Base-by-base conservation (phyloP, 2,797 vertebrate species). In the Limosa lapponica region DNA sequence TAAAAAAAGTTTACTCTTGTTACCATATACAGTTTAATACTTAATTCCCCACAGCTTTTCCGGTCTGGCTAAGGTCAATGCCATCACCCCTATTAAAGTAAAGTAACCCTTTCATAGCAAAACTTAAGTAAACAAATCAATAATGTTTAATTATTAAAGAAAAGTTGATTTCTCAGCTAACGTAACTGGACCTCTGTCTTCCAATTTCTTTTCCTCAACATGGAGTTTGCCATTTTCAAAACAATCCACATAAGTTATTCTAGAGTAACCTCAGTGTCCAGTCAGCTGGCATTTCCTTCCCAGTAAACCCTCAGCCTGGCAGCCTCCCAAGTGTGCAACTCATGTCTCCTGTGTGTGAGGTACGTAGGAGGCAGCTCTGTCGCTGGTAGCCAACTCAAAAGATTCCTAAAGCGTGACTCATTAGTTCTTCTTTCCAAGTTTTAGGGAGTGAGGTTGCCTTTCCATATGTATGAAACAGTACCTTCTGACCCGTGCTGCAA, bases 161-260 rank as follows among this genome's bases (percentile, higher is more conserved):
- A 85, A 87, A 88, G 3, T 2, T 39, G 22, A 12, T 62, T 81
- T 81, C 27, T 74, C 30, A 46, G 30, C 10, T 51, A 23, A 27
- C 3, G 10, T 34, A 90, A 4, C 13, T 44, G 7, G 19, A 64
- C 6, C 3, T 74, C 13, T 57, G 28, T 25, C 30, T 69, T 62
- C 14, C 23, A 82, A 3, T 10, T 3, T 51, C 18, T 22, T 58
- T 79, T 79, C 30, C 23, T 57, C 20, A 71, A 11, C 32, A 51
- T 3, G 3, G n/a, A 73, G 13, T 22, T 65, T 79, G 7, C 13
- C 17, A 15, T 74, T 84, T 90, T 64, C 16, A 14, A 62, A 90
- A 54, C 4, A 61, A 64, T 10, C 32, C 41, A 27, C 2, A 0
- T 23, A 44, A 0, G 0, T 72, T 82, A 20, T 46, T 39, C 46